phyloP scores from a whole-genome alignment of 2,888 invertebrate species.

The Noctua pronuba region DNA sequence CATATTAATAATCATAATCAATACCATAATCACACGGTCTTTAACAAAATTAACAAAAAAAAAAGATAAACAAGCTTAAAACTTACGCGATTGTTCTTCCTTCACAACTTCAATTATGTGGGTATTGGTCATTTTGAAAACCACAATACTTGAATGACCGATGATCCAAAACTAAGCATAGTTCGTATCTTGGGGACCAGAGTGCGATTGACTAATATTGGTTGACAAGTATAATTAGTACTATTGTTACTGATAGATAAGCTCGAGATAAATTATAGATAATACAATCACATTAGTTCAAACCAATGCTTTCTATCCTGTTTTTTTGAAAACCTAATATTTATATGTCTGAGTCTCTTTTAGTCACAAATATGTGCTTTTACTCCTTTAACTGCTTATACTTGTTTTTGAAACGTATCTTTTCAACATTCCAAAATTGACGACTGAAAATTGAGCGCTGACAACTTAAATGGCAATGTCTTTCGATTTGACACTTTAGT shows the following conservation, averaged over 20 bases:
- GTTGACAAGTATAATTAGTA: constrained; percentile 35
- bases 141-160: background rate
- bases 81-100: constrained; percentile 4
- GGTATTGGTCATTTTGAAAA: constrained; percentile 30
- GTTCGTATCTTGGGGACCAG: constrained; percentile 2
- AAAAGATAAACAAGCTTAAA: background rate
- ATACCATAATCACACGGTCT: too few species aligned
- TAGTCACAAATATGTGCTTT: too few species aligned
- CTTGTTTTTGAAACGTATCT: background rate
- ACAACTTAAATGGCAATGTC: background rate
- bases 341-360: background rate
- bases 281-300: constrained; percentile 22
- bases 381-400: background rate
- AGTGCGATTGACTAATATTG: constrained; percentile 16
- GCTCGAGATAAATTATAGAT: constrained; percentile 25
- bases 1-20: too few species aligned
- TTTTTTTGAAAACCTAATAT: background rate
- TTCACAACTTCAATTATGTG: constrained; percentile 5
- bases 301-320: constrained; percentile 1
- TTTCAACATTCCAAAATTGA: background rate
- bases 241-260: constrained; percentile 43
- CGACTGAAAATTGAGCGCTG: background rate
- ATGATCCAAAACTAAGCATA: constrained; percentile 16
- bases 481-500: background rate
- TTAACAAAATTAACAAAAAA: background rate